A percentile compares a stretch with the other conserved stretches of the same genome.
These are phyloP conservation scores for Cotesia typhae DNA, from an alignment of 1,140 invertebrate genomes.

Conservation along the genomic window DNA sequence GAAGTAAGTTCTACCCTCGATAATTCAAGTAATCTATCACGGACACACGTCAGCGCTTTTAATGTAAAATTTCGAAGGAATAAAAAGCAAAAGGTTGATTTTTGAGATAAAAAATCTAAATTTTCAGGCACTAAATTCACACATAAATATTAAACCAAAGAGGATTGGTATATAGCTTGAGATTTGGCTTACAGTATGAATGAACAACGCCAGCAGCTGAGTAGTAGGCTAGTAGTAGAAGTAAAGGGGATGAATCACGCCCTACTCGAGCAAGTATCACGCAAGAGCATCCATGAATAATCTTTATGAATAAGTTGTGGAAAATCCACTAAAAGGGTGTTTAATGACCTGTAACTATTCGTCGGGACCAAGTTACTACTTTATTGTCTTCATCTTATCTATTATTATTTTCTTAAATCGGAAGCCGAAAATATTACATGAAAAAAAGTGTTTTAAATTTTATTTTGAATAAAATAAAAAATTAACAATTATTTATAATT, in stretches of 20 bases:
- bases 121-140: conserved; percentile 13
- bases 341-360: conserved; percentile 47
- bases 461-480: too few species aligned
- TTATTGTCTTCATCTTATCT: neutral
- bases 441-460: too few species aligned
- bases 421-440: too few species aligned
- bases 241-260: conserved; percentile 19
- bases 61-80: neutral
- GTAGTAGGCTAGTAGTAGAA: too few species aligned
- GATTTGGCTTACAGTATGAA: conserved; percentile 21
- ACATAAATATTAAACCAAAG: conserved; percentile 30
- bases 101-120: neutral
- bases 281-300: conserved; percentile 27
- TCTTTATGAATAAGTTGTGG: conserved; percentile 31
- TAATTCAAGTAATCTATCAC: conserved; percentile 43
- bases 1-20: conserved; percentile 20
- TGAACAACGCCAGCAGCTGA: neutral
- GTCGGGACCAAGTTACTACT: conserved; percentile 32
- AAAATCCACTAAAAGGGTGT: conserved; percentile 44
- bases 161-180: conserved; percentile 12
- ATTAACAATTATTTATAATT: too few species aligned
- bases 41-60: conserved; percentile 28
- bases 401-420: too few species aligned
- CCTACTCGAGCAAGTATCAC: conserved; percentile 19
- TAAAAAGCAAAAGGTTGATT: neutral